Conservation (phyloP, 2,113 vertebrate species). For the Poeciliopsis occidentalis region DNA sequence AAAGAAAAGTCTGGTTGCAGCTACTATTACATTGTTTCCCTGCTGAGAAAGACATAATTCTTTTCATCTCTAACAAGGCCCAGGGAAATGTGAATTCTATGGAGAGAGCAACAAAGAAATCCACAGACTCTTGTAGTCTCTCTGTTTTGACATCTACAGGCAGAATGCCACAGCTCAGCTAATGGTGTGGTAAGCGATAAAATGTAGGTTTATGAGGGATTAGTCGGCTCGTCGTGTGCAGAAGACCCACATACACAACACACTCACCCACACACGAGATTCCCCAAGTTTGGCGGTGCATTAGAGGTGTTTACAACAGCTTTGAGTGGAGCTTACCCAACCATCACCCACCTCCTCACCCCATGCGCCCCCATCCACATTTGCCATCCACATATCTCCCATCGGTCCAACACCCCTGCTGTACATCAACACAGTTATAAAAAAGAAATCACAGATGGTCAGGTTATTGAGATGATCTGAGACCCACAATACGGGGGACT, state of each 20-base stretch:
- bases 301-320: slow-evolving; percentile 80
- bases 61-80: slow-evolving; percentile 66
- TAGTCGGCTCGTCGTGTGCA: slow-evolving; percentile 58
- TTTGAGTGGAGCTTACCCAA: slow-evolving; percentile 72
- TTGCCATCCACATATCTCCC: slow-evolving; percentile 7
- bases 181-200: slow-evolving; percentile 75
- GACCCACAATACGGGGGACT: slow-evolving; percentile 7
- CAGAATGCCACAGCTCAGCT: slow-evolving; percentile 67
- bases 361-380: background rate
- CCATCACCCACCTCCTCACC: background rate
- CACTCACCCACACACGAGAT: slow-evolving; percentile 53
- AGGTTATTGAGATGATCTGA: slow-evolving; percentile 54
- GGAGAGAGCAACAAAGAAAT: slow-evolving; percentile 59
- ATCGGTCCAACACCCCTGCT: background rate
- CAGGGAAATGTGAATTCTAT: slow-evolving; percentile 61
- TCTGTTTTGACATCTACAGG: slow-evolving; percentile 75
- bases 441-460: slow-evolving; percentile 69
- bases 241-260: slow-evolving; percentile 19
- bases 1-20: slow-evolving; percentile 22
- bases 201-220: slow-evolving; percentile 82
- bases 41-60: slow-evolving; percentile 60
- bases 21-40: slow-evolving; percentile 65
- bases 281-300: slow-evolving; percentile 78
- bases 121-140: slow-evolving; percentile 54
- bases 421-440: slow-evolving; percentile 49